Base-by-base conservation (phyloP, 2,797 vertebrate genomes). In the Dromococcyx pavoninus region DNA sequence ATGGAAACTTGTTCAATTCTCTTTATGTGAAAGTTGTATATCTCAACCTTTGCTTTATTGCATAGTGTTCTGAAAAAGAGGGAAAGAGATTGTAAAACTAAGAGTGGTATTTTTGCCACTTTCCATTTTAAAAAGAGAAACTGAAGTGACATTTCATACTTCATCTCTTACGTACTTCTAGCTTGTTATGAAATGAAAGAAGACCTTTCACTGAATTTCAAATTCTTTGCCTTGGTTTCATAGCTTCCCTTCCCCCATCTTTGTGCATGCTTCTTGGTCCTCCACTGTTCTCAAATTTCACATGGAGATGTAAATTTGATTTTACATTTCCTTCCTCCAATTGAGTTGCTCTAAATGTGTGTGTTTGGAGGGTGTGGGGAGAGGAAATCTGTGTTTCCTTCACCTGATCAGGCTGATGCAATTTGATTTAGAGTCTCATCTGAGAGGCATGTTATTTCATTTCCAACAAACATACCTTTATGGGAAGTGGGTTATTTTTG, bases 251-350 rank as follows among this genome's bases (percentile, higher is more conserved):
- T 94, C 91, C 86, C 64, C 54, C 67, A 64, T 3, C n/a, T 84
- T 92, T 92, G 84, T 64, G 77, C 76, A 76, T 70, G 69, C 50
- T 87, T 92, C 64, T 86, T 8, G 8, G 35, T 95, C 53, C 44
- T 94, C 33, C 46, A 39, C 73, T 94, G 83, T 91, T 94, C 91
- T 94, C 53, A 37, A 86, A 94, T 97, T 97, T 96, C 94, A 87
- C 89, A 89, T 92, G 93, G 75, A 95, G 85, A 95, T 94, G 95
- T 95, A 96, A 96, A 97, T 96, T 95, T 87, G 94, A 96, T 94
- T 96, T 93, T 96, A 96, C 96, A 94, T 96, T 97, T 97, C 96
- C 96, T 97, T 97, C 96, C 96, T 96, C 86, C 96, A 94, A 97
- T 96, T 97, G 93, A 97, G 81, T 85, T 83, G 75, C 72, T 86